These are phyloP conservation scores for Lithosia quadra DNA, from an alignment of 2,888 invertebrate genomes.

Conservation along the genomic window DNA sequence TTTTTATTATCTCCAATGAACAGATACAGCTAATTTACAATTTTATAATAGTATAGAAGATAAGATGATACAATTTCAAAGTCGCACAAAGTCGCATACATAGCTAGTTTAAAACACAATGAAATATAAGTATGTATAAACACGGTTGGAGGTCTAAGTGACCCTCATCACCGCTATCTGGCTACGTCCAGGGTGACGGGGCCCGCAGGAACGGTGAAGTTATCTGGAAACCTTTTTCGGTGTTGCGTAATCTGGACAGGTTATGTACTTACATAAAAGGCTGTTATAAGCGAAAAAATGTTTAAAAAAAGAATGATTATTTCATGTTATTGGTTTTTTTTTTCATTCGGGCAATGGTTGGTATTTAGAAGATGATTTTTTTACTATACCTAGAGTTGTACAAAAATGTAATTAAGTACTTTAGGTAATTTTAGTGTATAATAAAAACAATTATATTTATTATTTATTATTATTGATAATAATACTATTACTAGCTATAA, in stretches of 20 bases:
- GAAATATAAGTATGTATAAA: slow-evolving; percentile 43
- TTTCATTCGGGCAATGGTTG: background rate
- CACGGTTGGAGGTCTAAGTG: slow-evolving; percentile 34
- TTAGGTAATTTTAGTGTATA: too few species aligned
- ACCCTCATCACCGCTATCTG: slow-evolving; percentile 58
- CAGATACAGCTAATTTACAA: too few species aligned
- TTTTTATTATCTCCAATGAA: too few species aligned
- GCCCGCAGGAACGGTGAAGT: slow-evolving; percentile 20
- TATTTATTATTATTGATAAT: too few species aligned
- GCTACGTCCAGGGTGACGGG: slow-evolving; percentile 50
- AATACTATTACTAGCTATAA: too few species aligned
- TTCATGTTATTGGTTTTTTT: background rate
- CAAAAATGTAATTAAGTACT: too few species aligned
- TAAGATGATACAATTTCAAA: background rate
- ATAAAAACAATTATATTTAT: too few species aligned
- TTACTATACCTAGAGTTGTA: too few species aligned
- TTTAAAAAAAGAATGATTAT: background rate
- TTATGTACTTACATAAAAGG: slow-evolving; percentile 20
- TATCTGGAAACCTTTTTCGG: slow-evolving; percentile 50
- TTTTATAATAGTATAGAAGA: too few species aligned
- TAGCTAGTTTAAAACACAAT: slow-evolving; percentile 26
- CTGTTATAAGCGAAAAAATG: slow-evolving; percentile 4
- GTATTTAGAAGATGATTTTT: too few species aligned
- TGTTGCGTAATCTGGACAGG: slow-evolving; percentile 43
- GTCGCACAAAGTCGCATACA: background rate